These are phyloP conservation scores for Drosophila subquinaria DNA, from an alignment of 2,888 invertebrate genomes.

Conservation along the genomic window DNA sequence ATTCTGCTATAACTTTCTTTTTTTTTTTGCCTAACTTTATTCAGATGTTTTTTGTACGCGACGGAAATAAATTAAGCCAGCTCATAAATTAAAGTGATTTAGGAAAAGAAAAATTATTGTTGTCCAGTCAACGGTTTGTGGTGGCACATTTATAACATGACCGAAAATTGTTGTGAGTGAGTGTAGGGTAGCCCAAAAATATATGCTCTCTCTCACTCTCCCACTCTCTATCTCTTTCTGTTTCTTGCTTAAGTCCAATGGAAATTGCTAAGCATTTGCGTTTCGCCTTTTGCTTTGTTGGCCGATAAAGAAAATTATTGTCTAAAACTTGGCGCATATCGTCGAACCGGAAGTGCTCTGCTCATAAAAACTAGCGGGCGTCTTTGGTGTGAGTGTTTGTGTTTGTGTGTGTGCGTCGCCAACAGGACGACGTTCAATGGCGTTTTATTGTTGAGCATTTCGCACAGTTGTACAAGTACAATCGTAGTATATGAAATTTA, in stretches of 20 bases:
- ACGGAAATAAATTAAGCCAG: conserved; percentile 79
- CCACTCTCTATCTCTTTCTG: conserved; percentile 3
- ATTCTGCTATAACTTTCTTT: neutral
- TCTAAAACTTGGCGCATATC: conserved; percentile 80
- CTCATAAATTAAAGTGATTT: conserved; percentile 74
- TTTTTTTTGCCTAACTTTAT: conserved; percentile 6
- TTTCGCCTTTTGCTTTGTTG: conserved; percentile 68
- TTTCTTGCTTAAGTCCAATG: neutral
- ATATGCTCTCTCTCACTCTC: conserved; percentile 4
- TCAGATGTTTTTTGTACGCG: conserved; percentile 16
- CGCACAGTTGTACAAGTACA: conserved; percentile 63
- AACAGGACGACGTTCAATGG: conserved; percentile 71
- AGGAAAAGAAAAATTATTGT: conserved; percentile 50
- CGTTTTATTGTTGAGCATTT: conserved; percentile 75
- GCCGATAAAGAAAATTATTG: conserved; percentile 76
- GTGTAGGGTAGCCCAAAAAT: conserved; percentile 10
- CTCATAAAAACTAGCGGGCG: conserved; percentile 77
- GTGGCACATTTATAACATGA: conserved; percentile 64
- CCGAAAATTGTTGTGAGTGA: conserved; percentile 47
- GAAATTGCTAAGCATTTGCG: conserved; percentile 71
- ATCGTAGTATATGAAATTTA: conserved; percentile 54
- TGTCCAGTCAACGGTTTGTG: conserved; percentile 56
- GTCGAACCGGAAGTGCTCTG: conserved; percentile 74
- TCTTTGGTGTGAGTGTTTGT: conserved; percentile 16
- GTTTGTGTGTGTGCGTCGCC: conserved; percentile 54